phyloP scores from a whole-genome alignment of 2,888 invertebrate species.

The Callyntrura guangdongensis region DNA sequence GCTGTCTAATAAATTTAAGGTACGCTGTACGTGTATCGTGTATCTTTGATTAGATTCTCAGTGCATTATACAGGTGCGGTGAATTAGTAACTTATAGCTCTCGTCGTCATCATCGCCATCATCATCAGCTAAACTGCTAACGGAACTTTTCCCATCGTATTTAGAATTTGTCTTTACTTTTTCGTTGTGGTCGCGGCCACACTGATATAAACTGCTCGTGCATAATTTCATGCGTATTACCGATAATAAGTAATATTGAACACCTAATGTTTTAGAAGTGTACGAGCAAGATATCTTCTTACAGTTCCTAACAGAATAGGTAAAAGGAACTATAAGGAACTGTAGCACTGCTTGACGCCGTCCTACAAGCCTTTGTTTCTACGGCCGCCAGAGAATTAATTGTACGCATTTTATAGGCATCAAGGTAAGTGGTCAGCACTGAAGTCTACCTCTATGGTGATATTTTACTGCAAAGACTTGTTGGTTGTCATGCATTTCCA shows the following conservation, averaged over 20 bases:
- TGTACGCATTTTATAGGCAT: no score
- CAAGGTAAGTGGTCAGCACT: no score
- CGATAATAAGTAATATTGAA: no score
- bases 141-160: conserved; percentile 71
- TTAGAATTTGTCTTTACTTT: conserved; percentile 62
- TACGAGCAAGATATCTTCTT: no score
- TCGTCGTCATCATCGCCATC: conserved; percentile 10
- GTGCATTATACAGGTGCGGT: conserved; percentile 67
- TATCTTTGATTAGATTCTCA: conserved; percentile 20
- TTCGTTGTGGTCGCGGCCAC: conserved; percentile 19
- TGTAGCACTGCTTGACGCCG: no score
- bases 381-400: neutral
- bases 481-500: conserved; percentile 6
- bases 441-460: no score
- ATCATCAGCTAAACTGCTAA: conserved; percentile 56
- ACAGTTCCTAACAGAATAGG: no score
- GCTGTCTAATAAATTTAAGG: conserved; percentile 60
- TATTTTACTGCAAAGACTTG: no score
- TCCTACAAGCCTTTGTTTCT: neutral
- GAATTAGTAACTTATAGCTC: neutral
- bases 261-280: no score
- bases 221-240: conserved; percentile 33
- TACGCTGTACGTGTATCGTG: neutral
- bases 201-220: conserved; percentile 32
- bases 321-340: no score